Evolutionary conservation across 1,140 invertebrate genomes (phyloP).

Genomic region (Drosophila insularis): DNA sequence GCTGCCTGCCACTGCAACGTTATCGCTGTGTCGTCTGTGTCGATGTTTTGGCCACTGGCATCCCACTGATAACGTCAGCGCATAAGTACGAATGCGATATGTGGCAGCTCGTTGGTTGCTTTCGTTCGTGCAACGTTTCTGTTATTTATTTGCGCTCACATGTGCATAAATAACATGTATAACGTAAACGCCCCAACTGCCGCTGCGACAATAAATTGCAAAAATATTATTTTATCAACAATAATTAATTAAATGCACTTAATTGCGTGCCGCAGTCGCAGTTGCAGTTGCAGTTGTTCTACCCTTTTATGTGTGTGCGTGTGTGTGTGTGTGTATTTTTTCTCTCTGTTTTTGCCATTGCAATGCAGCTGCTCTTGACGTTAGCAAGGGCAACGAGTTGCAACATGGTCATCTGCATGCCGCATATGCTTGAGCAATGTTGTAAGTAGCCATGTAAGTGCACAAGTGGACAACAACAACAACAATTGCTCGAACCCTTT

Average conservation of each 20-base stretch:
- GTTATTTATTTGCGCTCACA: slow-evolving; percentile 73
- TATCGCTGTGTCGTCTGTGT: slow-evolving; percentile 48
- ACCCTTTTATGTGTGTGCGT: neutral
- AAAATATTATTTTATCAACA: slow-evolving; percentile 82
- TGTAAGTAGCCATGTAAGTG: slow-evolving; percentile 79
- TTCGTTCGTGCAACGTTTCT: slow-evolving; percentile 20
- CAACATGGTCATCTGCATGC: slow-evolving; percentile 73
- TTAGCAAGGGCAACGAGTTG: neutral
- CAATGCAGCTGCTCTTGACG: slow-evolving; percentile 51
- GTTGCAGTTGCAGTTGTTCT: slow-evolving; percentile 25
- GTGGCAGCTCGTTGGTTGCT: slow-evolving; percentile 13
- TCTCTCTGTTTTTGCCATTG: slow-evolving; percentile 26
- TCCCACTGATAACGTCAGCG: slow-evolving; percentile 70
- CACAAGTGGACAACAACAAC: slow-evolving; percentile 52
- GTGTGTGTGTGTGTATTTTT: too few species aligned
- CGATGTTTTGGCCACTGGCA: slow-evolving; percentile 48
- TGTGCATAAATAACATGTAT: slow-evolving; percentile 70
- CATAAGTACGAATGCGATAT: slow-evolving; percentile 37
- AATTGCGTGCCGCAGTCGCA: slow-evolving; percentile 72
- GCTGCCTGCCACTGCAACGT: slow-evolving; percentile 44
- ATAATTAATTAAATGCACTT: slow-evolving; percentile 81
- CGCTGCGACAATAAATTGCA: slow-evolving; percentile 75
- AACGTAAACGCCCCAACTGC: slow-evolving; percentile 35
- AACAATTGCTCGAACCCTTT: slow-evolving; percentile 35
- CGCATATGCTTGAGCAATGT: slow-evolving; percentile 70